Evolutionary conservation across 2,797 vertebrate genomes (phyloP).

Genomic region (Alauda arvensis): DNA sequence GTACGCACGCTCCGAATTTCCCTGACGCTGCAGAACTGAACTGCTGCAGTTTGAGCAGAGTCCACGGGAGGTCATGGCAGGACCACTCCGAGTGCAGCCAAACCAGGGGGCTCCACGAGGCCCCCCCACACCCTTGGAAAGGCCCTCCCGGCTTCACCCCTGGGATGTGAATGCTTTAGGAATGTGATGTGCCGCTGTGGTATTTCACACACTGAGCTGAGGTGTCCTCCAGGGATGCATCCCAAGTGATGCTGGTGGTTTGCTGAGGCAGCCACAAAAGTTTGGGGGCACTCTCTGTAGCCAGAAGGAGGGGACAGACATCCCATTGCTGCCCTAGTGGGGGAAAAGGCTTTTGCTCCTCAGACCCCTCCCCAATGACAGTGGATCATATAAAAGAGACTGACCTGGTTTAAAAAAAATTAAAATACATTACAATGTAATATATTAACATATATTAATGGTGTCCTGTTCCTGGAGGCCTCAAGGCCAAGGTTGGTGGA

Average conservation of each 20-base stretch:
- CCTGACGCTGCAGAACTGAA: background rate
- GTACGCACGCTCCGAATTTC: fast-evolving
- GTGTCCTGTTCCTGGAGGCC: background rate
- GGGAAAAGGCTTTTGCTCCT: background rate
- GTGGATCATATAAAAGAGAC: background rate
- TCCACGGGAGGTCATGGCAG: background rate
- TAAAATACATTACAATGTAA: no score
- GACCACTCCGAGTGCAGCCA: background rate
- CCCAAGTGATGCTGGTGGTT: background rate
- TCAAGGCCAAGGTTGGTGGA: background rate
- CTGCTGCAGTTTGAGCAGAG: background rate
- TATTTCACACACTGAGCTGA: background rate
- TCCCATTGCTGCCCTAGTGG: fast-evolving
- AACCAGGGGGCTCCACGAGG: background rate
- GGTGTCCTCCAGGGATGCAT: background rate
- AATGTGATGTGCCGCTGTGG: fast-evolving
- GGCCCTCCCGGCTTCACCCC: fast-evolving
- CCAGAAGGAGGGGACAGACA: background rate
- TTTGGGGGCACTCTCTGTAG: background rate
- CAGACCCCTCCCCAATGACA: background rate
- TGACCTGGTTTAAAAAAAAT: background rate
- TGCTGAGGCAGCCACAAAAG: background rate
- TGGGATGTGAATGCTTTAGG: fast-evolving
- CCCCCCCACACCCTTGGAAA: background rate
- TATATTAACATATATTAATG: background rate